Evolutionary conservation across 2,888 invertebrate species (phyloP).

Genomic region (Quadroppia sp.): DNA sequence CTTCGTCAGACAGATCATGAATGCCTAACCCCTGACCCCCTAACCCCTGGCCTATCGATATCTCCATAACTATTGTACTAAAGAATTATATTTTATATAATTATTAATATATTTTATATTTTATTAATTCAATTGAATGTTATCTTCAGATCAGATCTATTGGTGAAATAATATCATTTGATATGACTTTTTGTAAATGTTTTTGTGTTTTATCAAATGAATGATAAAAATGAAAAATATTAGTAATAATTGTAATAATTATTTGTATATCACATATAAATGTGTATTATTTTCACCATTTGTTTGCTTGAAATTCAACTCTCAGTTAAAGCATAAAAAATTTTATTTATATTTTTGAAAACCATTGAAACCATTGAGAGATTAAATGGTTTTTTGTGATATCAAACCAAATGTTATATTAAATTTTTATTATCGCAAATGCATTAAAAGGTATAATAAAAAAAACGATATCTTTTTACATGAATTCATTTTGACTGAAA

Average conservation of each 20-base stretch:
- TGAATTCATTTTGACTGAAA: slow-evolving; percentile 4
- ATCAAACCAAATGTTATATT: background rate
- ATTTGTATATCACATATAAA: no score
- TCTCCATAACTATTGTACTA: background rate
- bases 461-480: background rate
- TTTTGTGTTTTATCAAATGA: no score
- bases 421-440: background rate
- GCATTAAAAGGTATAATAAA: background rate
- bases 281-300: no score
- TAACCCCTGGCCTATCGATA: no score
- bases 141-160: no score
- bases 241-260: no score
- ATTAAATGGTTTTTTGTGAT: background rate
- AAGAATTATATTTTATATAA: no score
- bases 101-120: slow-evolving; percentile 10
- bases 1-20: slow-evolving; percentile 91
- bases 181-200: no score
- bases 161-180: no score
- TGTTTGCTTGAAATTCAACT: no score
- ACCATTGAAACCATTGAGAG: background rate
- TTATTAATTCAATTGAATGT: no score
- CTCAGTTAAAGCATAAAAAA: background rate
- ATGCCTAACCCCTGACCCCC: slow-evolving; percentile 65
- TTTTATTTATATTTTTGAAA: background rate
- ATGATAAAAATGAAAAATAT: background rate